Percentiles rank a stretch among this genome's conserved stretches.
Evolutionary conservation across 2,888 invertebrate species (phyloP).

Genomic region (Punctoribates punctum): DNA sequence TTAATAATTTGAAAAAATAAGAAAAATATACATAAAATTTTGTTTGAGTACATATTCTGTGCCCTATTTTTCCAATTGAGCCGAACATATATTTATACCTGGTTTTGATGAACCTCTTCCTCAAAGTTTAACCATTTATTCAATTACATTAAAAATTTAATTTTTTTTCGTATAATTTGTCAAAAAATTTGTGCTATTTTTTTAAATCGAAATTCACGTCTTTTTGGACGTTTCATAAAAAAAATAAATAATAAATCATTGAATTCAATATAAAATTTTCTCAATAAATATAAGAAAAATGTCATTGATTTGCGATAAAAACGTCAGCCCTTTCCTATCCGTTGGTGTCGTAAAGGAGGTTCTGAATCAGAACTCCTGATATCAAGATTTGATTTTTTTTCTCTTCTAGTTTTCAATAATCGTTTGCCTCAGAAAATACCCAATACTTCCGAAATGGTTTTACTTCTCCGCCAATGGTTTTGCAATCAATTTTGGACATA

Average conservation of each 20-base stretch:
- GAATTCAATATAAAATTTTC: not conserved
- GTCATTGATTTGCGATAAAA: constrained; percentile 27
- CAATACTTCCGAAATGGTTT: not conserved
- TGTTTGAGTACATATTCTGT: not conserved
- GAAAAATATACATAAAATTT: too few species aligned
- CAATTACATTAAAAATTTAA: constrained; percentile 3
- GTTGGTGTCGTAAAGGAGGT: not conserved
- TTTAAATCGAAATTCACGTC: not conserved
- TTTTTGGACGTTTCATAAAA: not conserved
- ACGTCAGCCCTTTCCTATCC: not conserved
- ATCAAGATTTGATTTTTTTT: not conserved
- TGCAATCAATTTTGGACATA: not conserved
- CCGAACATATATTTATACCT: not conserved
- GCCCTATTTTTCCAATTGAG: constrained; percentile 6
- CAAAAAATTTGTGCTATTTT: constrained; percentile 1
- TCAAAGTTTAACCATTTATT: not conserved
- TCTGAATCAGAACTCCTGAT: not conserved
- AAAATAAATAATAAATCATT: not conserved
- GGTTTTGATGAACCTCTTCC: not conserved
- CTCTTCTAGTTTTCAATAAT: not conserved
- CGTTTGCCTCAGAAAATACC: not conserved
- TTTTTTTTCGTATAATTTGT: constrained; percentile 2
- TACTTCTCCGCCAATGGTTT: not conserved
- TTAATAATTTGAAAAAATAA: not conserved
- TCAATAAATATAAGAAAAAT: not conserved